phyloP scores from a whole-genome alignment of 64 coral and sea anemone species.

The Pocillopora damicornis region DNA sequence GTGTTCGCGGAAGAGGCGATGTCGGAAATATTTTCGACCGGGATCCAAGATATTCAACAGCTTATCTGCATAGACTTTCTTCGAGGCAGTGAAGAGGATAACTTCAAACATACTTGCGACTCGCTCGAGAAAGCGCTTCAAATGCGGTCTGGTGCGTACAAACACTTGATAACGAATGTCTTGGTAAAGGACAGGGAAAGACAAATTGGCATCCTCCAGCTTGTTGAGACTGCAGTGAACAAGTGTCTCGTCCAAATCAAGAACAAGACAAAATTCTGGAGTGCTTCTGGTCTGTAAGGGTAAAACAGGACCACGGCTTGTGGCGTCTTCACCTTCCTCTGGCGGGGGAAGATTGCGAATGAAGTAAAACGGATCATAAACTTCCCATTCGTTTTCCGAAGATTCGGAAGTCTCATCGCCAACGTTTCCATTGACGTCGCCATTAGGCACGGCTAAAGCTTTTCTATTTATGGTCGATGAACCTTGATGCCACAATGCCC shows the following conservation, averaged over 20 bases:
- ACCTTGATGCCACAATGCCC: conserved; percentile 24
- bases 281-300: conserved; percentile 93
- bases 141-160: conserved; percentile 89
- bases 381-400: conserved; percentile 66
- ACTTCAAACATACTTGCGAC: conserved; percentile 89
- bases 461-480: conserved; percentile 55
- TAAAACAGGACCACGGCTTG: conserved; percentile 80
- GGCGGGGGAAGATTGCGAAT: conserved; percentile 93
- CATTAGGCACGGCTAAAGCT: conserved; percentile 24
- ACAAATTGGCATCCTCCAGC: conserved; percentile 95
- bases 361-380: conserved; percentile 95
- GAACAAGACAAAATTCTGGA: conserved; percentile 90
- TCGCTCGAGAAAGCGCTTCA: conserved; percentile 88
- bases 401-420: conserved; percentile 64
- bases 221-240: conserved; percentile 99
- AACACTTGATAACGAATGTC: conserved; percentile 99
- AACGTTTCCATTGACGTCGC: conserved; percentile 95
- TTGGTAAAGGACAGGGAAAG: conserved; percentile 97
- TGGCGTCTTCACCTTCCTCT: conserved; percentile 79
- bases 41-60: conserved; percentile 97
- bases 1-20: conserved; percentile 96
- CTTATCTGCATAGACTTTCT: conserved; percentile 98
- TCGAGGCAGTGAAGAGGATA: conserved; percentile 98
- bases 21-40: conserved; percentile 78
- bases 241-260: conserved; percentile 95